These are phyloP conservation scores for Enteromius paludinosus DNA, from an alignment of 2,797 vertebrate species.

Conservation along the genomic window DNA sequence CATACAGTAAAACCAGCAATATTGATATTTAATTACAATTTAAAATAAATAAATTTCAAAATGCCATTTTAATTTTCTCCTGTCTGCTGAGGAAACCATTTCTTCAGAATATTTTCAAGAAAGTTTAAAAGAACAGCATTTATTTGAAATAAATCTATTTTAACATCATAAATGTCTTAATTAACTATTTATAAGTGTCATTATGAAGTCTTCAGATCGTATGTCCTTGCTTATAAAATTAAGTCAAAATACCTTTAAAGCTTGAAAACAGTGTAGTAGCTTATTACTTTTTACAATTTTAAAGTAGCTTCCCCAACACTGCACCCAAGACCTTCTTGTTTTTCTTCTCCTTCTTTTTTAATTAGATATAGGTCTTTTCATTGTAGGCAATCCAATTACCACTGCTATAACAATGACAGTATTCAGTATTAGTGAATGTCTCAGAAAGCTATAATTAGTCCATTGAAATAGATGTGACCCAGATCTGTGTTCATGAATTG, in stretches of 20 bases:
- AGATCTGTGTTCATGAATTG: conserved; percentile 34
- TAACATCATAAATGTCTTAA: background rate
- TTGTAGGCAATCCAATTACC: conserved; percentile 37
- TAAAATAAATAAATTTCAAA: background rate
- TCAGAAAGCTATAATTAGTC: conserved; percentile 47
- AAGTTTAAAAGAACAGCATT: background rate
- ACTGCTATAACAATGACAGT: conserved; percentile 45
- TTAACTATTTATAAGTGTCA: background rate
- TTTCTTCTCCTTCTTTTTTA: too few species aligned
- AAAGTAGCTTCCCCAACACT: background rate
- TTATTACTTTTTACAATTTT: background rate
- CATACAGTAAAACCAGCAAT: background rate
- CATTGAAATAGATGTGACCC: conserved; percentile 47
- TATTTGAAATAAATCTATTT: background rate
- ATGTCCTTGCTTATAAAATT: background rate
- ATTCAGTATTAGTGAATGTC: conserved; percentile 20
- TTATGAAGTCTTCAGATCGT: background rate
- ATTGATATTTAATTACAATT: background rate
- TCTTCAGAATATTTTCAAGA: background rate
- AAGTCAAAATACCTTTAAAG: background rate
- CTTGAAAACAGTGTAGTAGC: background rate
- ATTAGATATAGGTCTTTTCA: conserved; percentile 49
- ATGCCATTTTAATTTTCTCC: background rate
- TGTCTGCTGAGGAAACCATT: background rate
- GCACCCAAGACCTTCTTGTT: background rate